These are phyloP conservation scores for Pemphigus obesinymphae DNA, from an alignment of 1,140 invertebrate genomes.

Conservation along the genomic window DNA sequence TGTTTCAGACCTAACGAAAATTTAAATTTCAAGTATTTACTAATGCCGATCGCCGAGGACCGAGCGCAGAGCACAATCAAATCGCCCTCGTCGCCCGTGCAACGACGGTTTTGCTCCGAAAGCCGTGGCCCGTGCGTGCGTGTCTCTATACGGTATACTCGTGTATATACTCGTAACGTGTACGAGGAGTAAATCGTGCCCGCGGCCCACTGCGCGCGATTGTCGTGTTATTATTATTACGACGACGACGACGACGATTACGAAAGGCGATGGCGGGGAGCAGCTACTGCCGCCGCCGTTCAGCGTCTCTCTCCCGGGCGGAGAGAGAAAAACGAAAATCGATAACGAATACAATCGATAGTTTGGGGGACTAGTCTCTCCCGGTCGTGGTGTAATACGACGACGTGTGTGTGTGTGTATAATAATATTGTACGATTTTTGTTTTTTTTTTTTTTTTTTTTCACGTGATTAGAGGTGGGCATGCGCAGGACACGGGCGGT, in stretches of 20 bases:
- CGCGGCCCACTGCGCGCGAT: too few relatives aligned
- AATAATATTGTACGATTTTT: neutral
- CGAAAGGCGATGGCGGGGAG: neutral
- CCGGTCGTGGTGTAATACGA: too few relatives aligned
- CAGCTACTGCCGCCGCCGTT: too few relatives aligned
- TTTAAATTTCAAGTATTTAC: too few relatives aligned
- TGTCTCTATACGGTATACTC: neutral
- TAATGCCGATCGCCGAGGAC: too few relatives aligned
- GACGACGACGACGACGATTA: neutral
- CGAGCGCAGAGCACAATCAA: too few relatives aligned
- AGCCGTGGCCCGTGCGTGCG: neutral
- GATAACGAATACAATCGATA: slow-evolving; percentile 4
- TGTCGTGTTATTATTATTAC: neutral
- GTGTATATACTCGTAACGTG: neutral
- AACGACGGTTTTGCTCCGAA: too few relatives aligned
- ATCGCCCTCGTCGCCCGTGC: too few relatives aligned
- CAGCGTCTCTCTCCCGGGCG: too few relatives aligned
- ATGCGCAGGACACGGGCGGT: neutral
- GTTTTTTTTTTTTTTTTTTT: too few relatives aligned
- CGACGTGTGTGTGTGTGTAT: neutral
- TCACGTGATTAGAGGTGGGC: neutral
- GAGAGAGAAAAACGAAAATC: neutral
- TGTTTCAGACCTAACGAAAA: too few relatives aligned
- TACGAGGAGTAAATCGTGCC: neutral
- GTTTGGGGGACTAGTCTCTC: neutral